These are phyloP conservation scores for Vollenhovia emeryi DNA, from an alignment of 1,140 invertebrate genomes.

Conservation along the genomic window DNA sequence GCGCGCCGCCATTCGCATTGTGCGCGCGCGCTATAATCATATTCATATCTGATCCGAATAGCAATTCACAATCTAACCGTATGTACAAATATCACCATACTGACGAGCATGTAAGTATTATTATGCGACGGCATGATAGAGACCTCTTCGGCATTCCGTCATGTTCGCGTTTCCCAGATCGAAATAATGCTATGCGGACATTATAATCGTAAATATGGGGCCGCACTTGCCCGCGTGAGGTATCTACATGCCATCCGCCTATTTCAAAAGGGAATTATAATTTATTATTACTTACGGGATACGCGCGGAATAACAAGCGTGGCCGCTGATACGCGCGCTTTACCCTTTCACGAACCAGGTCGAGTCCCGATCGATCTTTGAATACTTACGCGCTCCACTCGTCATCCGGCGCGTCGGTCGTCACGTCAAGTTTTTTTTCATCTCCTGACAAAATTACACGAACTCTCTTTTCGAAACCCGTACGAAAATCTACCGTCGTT, in stretches of 20 bases:
- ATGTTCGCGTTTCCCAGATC: slow-evolving; percentile 84
- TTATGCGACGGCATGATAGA: slow-evolving; percentile 77
- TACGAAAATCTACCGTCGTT: background rate
- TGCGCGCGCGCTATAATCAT: slow-evolving; percentile 80
- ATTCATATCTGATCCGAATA: slow-evolving; percentile 83
- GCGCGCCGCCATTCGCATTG: slow-evolving; percentile 50
- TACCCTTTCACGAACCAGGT: slow-evolving; percentile 66
- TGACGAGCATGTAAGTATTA: slow-evolving; percentile 69
- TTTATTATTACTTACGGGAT: slow-evolving; percentile 80
- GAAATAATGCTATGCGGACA: slow-evolving; percentile 84
- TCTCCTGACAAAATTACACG: slow-evolving; percentile 14
- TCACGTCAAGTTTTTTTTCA: slow-evolving; percentile 37
- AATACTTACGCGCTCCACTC: slow-evolving; percentile 63
- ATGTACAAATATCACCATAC: slow-evolving; percentile 63
- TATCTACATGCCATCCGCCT: slow-evolving; percentile 77
- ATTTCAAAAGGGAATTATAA: slow-evolving; percentile 80
- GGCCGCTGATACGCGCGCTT: background rate
- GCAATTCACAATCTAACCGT: slow-evolving; percentile 69
- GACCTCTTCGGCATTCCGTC: slow-evolving; percentile 81
- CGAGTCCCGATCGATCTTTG: slow-evolving; percentile 73
- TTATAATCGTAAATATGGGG: slow-evolving; percentile 84
- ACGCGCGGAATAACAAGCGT: slow-evolving; percentile 76
- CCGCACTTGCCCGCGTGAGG: slow-evolving; percentile 77
- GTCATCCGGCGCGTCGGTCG: slow-evolving; percentile 26
- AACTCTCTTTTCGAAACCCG: background rate